Conservation (phyloP, 2,888 invertebrate genomes). For the Hypomecis punctinalis region DNA sequence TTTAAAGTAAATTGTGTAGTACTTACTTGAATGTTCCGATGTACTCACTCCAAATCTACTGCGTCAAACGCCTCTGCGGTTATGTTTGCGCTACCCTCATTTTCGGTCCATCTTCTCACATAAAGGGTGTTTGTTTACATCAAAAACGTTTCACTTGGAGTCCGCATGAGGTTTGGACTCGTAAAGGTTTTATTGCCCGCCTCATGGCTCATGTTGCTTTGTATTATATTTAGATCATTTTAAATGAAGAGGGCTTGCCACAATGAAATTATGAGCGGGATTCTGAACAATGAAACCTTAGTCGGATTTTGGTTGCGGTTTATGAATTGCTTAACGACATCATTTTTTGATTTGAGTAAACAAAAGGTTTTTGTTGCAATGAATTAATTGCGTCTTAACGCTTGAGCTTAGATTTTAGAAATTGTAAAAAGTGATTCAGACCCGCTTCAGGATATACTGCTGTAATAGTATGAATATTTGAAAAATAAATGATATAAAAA, state of each 20-base stretch:
- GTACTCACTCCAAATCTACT: neutral
- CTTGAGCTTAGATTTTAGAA: too few species aligned
- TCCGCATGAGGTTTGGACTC: slow-evolving; percentile 21
- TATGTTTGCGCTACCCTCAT: slow-evolving; percentile 34
- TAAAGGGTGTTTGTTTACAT: slow-evolving; percentile 35
- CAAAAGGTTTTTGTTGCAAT: too few species aligned
- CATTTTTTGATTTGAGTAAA: too few species aligned
- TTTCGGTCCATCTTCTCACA: slow-evolving; percentile 28
- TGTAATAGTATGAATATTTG: too few species aligned
- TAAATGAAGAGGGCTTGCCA: slow-evolving; percentile 12
- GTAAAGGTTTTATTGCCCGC: slow-evolving; percentile 23
- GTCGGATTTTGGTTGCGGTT: slow-evolving; percentile 1
- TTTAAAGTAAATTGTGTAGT: too few species aligned
- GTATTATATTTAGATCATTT: slow-evolving; percentile 17
- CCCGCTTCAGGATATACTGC: too few species aligned
- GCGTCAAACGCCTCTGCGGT: slow-evolving; percentile 25
- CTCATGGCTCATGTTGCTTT: slow-evolving; percentile 9
- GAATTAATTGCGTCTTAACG: too few species aligned
- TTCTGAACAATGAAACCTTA: neutral
- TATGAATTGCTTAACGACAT: neutral
- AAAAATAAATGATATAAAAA: too few species aligned
- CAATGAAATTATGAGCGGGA: slow-evolving; percentile 15
- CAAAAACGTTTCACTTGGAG: slow-evolving; percentile 33
- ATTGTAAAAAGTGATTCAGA: too few species aligned
- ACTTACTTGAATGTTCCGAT: too few species aligned